A percentile compares a stretch with the other conserved stretches of the same genome.
Evolutionary conservation across 2,113 vertebrate genomes (phyloP).

Genomic region (Saccopteryx leptura): DNA sequence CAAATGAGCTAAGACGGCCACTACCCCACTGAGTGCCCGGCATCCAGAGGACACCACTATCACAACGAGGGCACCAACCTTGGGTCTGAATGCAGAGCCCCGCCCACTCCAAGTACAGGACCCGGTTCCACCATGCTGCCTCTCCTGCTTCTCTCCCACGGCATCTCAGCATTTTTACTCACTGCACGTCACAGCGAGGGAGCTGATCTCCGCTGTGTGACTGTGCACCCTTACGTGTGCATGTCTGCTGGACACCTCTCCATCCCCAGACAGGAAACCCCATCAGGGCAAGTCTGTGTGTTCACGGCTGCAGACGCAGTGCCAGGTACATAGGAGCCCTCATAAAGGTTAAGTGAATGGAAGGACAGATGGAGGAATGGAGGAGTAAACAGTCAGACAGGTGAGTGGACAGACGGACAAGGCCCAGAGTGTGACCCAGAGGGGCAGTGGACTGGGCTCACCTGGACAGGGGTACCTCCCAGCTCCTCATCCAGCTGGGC

Average conservation of each 20-base stretch:
- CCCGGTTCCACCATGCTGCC: neutral
- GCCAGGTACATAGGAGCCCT: neutral
- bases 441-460: constrained; percentile 78
- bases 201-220: neutral
- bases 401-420: neutral
- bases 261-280: neutral
- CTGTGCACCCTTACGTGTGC: rapidly evolving
- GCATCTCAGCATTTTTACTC: neutral
- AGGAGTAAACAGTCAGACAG: neutral
- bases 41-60: neutral
- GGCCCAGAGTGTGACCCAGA: neutral
- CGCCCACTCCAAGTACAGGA: neutral
- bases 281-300: neutral
- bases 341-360: neutral
- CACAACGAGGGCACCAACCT: neutral
- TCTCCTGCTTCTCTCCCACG: rapidly evolving
- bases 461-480: constrained; percentile 96
- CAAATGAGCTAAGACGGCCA: neutral
- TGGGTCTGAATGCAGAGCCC: neutral
- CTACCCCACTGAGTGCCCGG: neutral
- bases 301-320: neutral
- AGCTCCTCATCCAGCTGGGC: constrained; percentile 96
- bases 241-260: neutral
- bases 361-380: neutral
- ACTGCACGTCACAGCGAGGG: neutral